Evolutionary conservation across 2,888 invertebrate genomes (phyloP).

Genomic region (Geotrupes spiniger): DNA sequence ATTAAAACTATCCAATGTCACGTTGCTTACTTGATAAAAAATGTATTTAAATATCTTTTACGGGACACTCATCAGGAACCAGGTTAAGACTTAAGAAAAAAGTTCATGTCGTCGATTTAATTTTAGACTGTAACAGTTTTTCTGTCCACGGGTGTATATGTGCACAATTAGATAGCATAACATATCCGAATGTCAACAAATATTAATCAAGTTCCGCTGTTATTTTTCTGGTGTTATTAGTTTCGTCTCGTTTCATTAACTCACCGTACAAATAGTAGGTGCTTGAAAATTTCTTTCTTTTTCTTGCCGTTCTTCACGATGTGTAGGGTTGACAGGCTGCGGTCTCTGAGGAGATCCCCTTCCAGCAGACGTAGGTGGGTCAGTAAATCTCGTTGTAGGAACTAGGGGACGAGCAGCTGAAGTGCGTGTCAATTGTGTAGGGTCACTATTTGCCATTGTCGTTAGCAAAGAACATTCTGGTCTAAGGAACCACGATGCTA

Average conservation of each 20-base stretch:
- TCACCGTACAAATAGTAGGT: slow-evolving; percentile 50
- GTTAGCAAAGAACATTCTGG: slow-evolving; percentile 44
- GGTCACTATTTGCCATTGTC: slow-evolving; percentile 37
- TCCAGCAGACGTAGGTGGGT: slow-evolving; percentile 21
- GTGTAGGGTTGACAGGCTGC: slow-evolving; percentile 18
- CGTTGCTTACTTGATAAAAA: too few relatives aligned
- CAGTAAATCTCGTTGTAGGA: slow-evolving; percentile 16
- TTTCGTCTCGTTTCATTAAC: slow-evolving; percentile 20
- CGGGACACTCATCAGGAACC: too few relatives aligned
- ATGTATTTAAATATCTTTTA: too few relatives aligned
- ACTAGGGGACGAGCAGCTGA: slow-evolving; percentile 26
- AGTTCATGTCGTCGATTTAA: too few relatives aligned
- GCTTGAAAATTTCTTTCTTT: slow-evolving; percentile 42
- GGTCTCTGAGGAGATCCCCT: slow-evolving; percentile 15
- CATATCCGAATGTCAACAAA: too few relatives aligned
- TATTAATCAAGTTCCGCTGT: too few relatives aligned
- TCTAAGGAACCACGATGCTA: slow-evolving; percentile 52
- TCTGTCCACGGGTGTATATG: too few relatives aligned
- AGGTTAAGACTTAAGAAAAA: too few relatives aligned
- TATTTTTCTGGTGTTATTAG: background rate
- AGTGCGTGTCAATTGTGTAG: slow-evolving; percentile 27
- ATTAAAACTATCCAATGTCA: too few relatives aligned
- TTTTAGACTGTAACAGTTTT: too few relatives aligned
- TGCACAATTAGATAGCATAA: too few relatives aligned
- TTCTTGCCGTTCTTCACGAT: slow-evolving; percentile 29